These are phyloP conservation scores for Channa striata DNA, from an alignment of 2,797 vertebrate species.

Conservation along the genomic window DNA sequence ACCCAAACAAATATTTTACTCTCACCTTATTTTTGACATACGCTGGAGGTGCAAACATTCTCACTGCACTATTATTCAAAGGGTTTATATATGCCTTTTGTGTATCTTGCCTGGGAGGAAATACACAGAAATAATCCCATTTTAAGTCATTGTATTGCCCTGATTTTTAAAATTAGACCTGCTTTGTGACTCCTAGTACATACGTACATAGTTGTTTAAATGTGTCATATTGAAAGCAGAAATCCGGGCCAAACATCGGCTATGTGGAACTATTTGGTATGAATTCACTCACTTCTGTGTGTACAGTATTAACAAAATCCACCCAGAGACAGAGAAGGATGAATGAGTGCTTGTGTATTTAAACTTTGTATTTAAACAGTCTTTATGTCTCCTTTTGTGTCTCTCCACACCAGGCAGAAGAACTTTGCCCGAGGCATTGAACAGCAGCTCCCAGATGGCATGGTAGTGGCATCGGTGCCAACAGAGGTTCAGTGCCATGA, in stretches of 20 bases:
- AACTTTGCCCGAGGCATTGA: constrained; percentile 97
- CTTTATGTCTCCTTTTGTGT: constrained; percentile 31
- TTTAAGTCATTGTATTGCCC: neutral
- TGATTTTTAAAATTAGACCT: constrained; percentile 4
- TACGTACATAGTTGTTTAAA: neutral
- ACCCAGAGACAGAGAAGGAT: no score
- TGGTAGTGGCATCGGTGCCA: constrained; percentile 94
- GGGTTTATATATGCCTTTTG: neutral
- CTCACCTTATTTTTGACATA: neutral
- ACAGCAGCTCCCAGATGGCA: constrained; percentile 96
- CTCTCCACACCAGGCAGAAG: constrained; percentile 88
- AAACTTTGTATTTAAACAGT: no score
- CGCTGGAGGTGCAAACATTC: neutral
- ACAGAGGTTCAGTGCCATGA: constrained; percentile 96
- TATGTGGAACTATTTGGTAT: no score
- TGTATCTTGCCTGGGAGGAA: neutral
- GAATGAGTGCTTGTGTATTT: constrained; percentile 21
- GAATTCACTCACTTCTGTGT: no score
- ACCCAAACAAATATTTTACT: constrained; percentile 1
- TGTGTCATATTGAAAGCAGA: constrained; percentile 1
- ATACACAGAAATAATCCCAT: neutral
- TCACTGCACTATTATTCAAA: neutral
- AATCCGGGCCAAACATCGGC: neutral
- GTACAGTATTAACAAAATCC: no score
- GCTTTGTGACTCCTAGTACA: neutral